Evolutionary conservation across 2,888 invertebrate species (phyloP), one percentile per base, ranked within the genome.

Genomic region (Tortrix viridana): DNA sequence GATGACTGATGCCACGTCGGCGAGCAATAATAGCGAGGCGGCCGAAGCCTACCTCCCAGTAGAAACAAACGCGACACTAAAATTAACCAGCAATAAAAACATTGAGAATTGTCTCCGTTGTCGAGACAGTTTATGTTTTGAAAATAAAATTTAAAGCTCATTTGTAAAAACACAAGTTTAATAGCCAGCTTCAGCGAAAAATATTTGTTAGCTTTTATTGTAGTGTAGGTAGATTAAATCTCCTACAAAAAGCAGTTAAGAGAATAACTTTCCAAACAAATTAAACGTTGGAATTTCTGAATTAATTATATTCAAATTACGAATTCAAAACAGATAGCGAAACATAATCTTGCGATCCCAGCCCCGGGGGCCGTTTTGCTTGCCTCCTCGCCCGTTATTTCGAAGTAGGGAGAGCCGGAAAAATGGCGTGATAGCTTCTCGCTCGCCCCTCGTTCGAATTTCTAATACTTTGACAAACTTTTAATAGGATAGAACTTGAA

Each of bases 401-500:
- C 71, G 70, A 74, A 77, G 69, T 67, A 76, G 82, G 82, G 80
- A 79, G 79, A 69, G 68, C 67, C 71, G 79, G 77, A 84, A 86
- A 89, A 87, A 85, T 81, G 80, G 81, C 82, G 81, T 82, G 85
- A 88, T 89, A 85, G 89, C 88, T 89, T 88, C 87, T 86, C 86
- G 80, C 87, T 86, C 86, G 80, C 87, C 89, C 87, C 88, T 90
- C 88, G 87, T 90, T 89, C 86, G 81, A 84, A 89, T 88, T 91
- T 91, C 89, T 87, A 88, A 91, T 91, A 89, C 89, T 89, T 89
- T 79, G 77, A 73, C 84, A 86, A 91, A 92, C 88, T 92, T 92
- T 91, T 91, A 91, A 91, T 91, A 89, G 88, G 90, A 89, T 90
- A 85, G 84, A 84, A 88, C 84, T 90, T 88, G 85, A 89, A 86